phyloP scores from a whole-genome alignment of 2,888 invertebrate genomes.

The Prostheceraeus crozeri region DNA sequence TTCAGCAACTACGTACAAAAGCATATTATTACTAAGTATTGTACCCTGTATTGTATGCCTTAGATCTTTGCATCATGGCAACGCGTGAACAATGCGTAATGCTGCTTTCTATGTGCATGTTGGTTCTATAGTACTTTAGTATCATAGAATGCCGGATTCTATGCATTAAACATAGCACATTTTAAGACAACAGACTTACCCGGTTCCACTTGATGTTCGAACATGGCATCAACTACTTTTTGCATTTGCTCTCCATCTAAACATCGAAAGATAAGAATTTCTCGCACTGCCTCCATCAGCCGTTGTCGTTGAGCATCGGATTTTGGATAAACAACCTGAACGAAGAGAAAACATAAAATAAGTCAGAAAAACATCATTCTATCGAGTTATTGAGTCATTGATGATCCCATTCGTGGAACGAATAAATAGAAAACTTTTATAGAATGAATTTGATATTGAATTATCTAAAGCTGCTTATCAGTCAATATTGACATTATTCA shows the following conservation, averaged over 20 bases:
- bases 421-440: not conserved
- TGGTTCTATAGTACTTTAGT: too few relatives aligned
- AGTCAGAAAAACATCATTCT: not conserved
- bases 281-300: conserved; percentile 50
- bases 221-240: conserved; percentile 57
- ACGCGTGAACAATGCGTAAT: too few relatives aligned
- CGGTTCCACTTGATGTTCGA: conserved; percentile 50
- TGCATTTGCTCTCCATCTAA: conserved; percentile 55
- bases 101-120: too few relatives aligned
- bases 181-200: conserved; percentile 26
- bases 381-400: not conserved
- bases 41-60: too few relatives aligned
- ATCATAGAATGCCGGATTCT: too few relatives aligned
- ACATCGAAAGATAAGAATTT: conserved; percentile 53
- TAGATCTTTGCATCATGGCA: too few relatives aligned
- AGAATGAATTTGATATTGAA: not conserved
- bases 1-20: too few relatives aligned
- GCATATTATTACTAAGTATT: too few relatives aligned
- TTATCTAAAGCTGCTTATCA: too few relatives aligned
- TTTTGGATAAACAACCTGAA: conserved; percentile 50
- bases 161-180: not conserved
- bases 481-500: too few relatives aligned
- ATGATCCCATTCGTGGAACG: not conserved
- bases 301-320: conserved; percentile 53
- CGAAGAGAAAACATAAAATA: not conserved